These are phyloP conservation scores for Xylocampa areola DNA, from an alignment of 2,888 invertebrate species.

Conservation along the genomic window DNA sequence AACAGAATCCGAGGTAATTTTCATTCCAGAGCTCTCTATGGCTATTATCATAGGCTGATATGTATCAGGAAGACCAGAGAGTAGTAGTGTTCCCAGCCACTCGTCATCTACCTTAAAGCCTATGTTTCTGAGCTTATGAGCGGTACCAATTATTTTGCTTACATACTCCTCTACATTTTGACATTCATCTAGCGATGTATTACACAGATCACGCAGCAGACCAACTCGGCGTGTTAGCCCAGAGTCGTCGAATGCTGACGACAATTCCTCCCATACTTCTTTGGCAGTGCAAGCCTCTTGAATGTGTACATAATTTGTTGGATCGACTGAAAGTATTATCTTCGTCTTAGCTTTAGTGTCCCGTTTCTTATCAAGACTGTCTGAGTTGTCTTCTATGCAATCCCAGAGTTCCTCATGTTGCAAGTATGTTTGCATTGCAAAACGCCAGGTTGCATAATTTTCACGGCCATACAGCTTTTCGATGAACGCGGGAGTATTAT, in stretches of 20 bases:
- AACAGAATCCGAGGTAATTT: slow-evolving; percentile 38
- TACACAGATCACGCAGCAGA: slow-evolving; percentile 24
- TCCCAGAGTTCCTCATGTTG: too few species aligned
- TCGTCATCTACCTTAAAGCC: slow-evolving; percentile 35
- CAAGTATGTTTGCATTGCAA: too few species aligned
- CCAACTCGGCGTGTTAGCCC: slow-evolving; percentile 26
- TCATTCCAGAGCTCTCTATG: slow-evolving; percentile 40
- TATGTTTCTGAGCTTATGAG: slow-evolving; percentile 49
- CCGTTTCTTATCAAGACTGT: too few species aligned
- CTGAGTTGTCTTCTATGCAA: too few species aligned
- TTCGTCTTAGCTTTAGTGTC: too few species aligned
- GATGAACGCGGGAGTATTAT: too few species aligned
- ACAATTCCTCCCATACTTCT: too few species aligned
- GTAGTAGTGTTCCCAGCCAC: slow-evolving; percentile 23
- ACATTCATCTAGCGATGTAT: slow-evolving; percentile 14
- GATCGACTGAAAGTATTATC: too few species aligned
- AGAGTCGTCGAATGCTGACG: slow-evolving; percentile 16
- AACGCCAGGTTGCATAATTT: too few species aligned
- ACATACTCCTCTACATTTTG: slow-evolving; percentile 41
- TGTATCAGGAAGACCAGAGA: slow-evolving; percentile 38
- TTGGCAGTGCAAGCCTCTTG: too few species aligned
- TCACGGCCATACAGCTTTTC: too few species aligned
- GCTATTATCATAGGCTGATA: slow-evolving; percentile 44
- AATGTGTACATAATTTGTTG: too few species aligned
- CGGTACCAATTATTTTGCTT: slow-evolving; percentile 39